phyloP scores from a whole-genome alignment of 2,113 vertebrate species.

The Sinosuthora webbiana region DNA sequence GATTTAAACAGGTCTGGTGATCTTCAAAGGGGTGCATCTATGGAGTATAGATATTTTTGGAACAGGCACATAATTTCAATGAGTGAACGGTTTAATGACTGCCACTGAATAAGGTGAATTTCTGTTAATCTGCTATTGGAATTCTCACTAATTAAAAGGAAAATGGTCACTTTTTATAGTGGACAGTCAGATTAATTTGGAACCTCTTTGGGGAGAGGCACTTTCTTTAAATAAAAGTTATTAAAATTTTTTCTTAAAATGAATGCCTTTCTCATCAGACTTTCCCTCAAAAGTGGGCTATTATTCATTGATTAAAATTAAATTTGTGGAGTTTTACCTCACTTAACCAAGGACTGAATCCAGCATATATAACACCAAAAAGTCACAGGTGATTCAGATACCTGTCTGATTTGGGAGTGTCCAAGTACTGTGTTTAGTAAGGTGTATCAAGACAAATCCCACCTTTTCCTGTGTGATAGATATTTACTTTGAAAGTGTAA shows the following conservation, averaged over 20 bases:
- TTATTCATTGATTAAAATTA: neutral
- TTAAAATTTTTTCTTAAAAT: neutral
- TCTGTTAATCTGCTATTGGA: neutral
- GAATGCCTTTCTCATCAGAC: neutral
- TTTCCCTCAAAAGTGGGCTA: neutral
- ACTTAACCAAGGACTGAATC: neutral
- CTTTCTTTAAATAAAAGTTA: neutral
- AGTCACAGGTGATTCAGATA: neutral
- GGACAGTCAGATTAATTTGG: neutral
- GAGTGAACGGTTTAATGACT: fast-evolving
- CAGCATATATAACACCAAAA: neutral
- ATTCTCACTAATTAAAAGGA: neutral
- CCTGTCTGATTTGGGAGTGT: neutral
- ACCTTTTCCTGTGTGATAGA: neutral
- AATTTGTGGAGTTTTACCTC: neutral
- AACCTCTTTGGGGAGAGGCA: neutral
- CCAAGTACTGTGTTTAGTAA: neutral
- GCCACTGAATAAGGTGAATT: neutral
- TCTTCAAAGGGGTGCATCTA: neutral
- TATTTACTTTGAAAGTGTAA: neutral
- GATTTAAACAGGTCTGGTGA: neutral
- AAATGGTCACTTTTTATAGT: neutral
- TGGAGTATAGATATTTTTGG: neutral
- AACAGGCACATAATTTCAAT: neutral
- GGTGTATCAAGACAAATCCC: neutral